A percentile compares a stretch with the other conserved stretches of the same genome.
Evolutionary conservation across 2,888 invertebrate species (phyloP).

Genomic region (Pasiphila rectangulata): DNA sequence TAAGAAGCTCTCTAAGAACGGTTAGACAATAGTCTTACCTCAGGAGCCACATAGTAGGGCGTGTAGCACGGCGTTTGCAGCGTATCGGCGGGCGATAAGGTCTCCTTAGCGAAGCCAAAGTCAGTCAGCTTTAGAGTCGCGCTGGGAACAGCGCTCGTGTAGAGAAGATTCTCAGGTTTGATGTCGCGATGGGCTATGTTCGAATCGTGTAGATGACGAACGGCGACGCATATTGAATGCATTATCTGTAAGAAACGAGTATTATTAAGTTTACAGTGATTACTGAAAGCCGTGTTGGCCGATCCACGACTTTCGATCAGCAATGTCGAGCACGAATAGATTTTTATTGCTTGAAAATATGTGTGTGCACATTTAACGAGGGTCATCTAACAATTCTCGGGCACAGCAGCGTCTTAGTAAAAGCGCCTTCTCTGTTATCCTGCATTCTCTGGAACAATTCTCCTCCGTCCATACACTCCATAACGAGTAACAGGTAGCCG

Average conservation of each 20-base stretch:
- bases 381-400: no score
- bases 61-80: slow-evolving; percentile 99
- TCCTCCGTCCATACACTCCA: slow-evolving; percentile 99
- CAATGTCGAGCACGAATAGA: no score
- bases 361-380: no score
- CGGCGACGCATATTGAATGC: slow-evolving; percentile 97
- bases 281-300: no score
- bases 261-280: no score
- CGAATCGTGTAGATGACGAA: slow-evolving; percentile 94
- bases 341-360: no score
- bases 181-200: slow-evolving; percentile 98
- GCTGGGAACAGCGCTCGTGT: slow-evolving; percentile 86
- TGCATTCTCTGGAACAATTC: slow-evolving; percentile 98
- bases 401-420: slow-evolving; percentile 88
- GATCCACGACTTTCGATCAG: no score
- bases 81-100: slow-evolving; percentile 88
- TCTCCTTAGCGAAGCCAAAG: slow-evolving; percentile 99
- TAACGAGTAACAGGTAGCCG: slow-evolving; percentile 96
- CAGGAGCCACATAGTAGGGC: slow-evolving; percentile 95
- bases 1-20: no score
- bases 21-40: slow-evolving; percentile 45
- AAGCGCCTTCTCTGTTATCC: slow-evolving; percentile 95
- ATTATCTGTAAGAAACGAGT: no score
- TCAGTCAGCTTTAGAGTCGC: slow-evolving; percentile 98
- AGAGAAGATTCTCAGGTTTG: slow-evolving; percentile 98